A percentile compares a stretch with the other conserved stretches of the same genome.
Conservation (phyloP, 1,140 invertebrate genomes). For the Artemia franciscana region DNA sequence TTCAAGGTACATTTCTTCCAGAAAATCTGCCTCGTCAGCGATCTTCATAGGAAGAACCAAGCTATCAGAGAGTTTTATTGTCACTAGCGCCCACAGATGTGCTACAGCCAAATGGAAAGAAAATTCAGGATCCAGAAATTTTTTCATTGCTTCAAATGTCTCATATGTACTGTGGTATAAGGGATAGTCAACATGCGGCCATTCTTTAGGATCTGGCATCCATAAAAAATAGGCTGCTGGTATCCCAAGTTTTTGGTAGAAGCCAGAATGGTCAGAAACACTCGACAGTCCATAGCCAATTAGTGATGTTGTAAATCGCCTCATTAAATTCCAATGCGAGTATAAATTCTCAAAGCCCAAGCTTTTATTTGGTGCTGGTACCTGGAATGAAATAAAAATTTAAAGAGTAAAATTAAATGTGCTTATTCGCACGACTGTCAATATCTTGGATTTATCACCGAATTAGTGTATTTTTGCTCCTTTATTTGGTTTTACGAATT, state of each 20-base stretch:
- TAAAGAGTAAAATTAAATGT: no score
- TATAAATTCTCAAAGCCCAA: conserved; percentile 10
- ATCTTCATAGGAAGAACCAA: conserved; percentile 6
- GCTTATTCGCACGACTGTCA: no score
- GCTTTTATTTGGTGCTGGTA: conserved; percentile 10
- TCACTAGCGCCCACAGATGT: conserved; percentile 11
- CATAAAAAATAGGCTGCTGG: conserved; percentile 13
- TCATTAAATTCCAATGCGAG: conserved; percentile 12
- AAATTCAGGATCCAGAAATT: conserved; percentile 17
- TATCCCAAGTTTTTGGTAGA: conserved; percentile 12
- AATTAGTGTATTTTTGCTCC: no score
- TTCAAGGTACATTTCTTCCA: background rate
- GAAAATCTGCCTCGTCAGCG: background rate
- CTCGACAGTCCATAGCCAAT: conserved; percentile 12
- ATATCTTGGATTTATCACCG: no score
- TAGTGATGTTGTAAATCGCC: conserved; percentile 4
- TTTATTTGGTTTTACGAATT: no score
- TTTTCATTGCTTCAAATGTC: conserved; percentile 15
- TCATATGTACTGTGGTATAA: conserved; percentile 19
- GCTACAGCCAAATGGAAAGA: conserved; percentile 12
- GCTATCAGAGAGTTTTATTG: conserved; percentile 8
- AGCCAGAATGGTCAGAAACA: conserved; percentile 12
- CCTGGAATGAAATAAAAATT: conserved; percentile 1
- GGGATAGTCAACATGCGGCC: conserved; percentile 14
- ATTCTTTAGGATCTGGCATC: conserved; percentile 10